phyloP scores from a whole-genome alignment of 2,113 vertebrate species.

The Indicator indicator region DNA sequence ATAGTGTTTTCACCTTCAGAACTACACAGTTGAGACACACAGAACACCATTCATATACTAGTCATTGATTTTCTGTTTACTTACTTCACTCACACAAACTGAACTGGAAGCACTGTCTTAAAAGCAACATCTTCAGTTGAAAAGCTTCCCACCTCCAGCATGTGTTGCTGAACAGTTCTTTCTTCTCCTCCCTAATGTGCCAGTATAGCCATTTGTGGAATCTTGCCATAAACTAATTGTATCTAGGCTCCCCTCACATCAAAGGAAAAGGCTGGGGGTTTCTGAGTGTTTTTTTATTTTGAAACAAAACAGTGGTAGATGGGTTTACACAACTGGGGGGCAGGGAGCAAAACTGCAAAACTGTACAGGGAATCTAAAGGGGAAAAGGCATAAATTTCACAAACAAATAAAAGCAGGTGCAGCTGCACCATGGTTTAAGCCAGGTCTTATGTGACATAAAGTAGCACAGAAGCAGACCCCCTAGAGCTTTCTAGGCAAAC shows the following conservation, averaged over 20 bases:
- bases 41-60: background rate
- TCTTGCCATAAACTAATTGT: background rate
- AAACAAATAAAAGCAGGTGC: background rate
- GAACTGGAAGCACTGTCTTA: background rate
- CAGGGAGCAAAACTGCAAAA: background rate
- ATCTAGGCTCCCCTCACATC: background rate
- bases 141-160: background rate
- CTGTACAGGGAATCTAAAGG: background rate
- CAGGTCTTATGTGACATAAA: background rate
- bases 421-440: background rate
- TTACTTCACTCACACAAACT: background rate
- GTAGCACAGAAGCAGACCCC: background rate
- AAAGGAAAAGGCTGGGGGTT: rapidly evolving
- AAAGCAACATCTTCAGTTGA: background rate
- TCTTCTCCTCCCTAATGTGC: background rate
- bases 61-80: background rate
- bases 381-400: background rate
- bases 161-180: rapidly evolving
- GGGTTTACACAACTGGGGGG: background rate
- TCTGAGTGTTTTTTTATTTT: background rate
- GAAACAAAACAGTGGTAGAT: background rate
- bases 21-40: background rate
- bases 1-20: background rate
- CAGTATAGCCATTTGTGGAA: background rate
- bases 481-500: background rate